Evolutionary conservation across 2,113 vertebrate genomes (phyloP).

Genomic region (Tragelaphus imberbis): DNA sequence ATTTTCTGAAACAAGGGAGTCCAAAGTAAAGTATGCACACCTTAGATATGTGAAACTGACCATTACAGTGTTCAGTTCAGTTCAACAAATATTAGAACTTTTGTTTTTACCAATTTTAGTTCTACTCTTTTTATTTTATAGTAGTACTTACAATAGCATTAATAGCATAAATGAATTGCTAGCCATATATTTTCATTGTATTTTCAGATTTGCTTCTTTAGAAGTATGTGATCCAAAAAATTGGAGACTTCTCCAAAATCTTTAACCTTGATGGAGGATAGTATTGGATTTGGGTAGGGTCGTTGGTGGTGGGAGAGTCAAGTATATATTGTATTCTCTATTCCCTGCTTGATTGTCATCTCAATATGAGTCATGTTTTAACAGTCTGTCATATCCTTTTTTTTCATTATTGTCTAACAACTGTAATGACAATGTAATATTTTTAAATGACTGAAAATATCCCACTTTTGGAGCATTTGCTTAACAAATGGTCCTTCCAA

Average conservation of each 20-base stretch:
- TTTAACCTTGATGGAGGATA: neutral
- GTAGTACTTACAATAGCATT: neutral
- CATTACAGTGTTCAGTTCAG: neutral
- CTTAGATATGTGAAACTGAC: neutral
- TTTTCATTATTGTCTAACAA: neutral
- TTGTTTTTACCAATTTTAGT: neutral
- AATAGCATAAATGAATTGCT: neutral
- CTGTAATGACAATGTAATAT: neutral
- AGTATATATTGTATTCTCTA: neutral
- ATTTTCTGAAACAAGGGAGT: neutral
- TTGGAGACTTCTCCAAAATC: neutral
- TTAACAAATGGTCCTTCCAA: neutral
- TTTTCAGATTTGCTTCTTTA: slow-evolving; percentile 9
- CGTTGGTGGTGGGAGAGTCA: neutral
- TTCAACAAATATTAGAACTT: neutral
- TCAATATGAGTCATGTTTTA: neutral
- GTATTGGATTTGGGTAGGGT: neutral
- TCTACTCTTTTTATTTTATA: neutral
- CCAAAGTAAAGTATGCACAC: neutral
- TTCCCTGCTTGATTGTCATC: neutral
- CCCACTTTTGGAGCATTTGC: neutral
- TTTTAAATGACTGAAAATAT: slow-evolving; percentile 17
- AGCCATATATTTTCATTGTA: neutral
- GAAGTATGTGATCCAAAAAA: neutral
- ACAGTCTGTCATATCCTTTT: neutral